These are phyloP conservation scores for Drosophila rhopaloa DNA, from an alignment of 1,140 invertebrate genomes.

Conservation along the genomic window DNA sequence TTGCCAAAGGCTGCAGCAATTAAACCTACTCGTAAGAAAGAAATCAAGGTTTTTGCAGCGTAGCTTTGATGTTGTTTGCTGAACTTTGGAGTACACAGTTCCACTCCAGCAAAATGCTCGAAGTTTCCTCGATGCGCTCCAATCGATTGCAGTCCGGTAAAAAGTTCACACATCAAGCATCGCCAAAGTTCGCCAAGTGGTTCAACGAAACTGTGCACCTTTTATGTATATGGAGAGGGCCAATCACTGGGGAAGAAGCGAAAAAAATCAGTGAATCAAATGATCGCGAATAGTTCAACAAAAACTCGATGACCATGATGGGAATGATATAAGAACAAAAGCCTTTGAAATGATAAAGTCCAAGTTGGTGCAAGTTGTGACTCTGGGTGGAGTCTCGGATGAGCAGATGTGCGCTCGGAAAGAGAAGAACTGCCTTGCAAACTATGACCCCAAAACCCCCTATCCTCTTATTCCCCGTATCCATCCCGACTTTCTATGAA, in stretches of 20 bases:
- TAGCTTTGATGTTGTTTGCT: slow-evolving; percentile 39
- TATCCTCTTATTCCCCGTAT: background rate
- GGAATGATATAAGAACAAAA: slow-evolving; percentile 45
- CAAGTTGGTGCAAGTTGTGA: slow-evolving; percentile 8
- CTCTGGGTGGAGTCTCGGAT: slow-evolving; percentile 18
- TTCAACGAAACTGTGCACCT: slow-evolving; percentile 6
- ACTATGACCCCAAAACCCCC: slow-evolving; percentile 38
- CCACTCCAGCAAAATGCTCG: slow-evolving; percentile 26
- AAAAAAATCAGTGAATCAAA: slow-evolving; percentile 3
- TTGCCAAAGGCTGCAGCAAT: background rate
- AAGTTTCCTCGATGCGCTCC: slow-evolving; percentile 28
- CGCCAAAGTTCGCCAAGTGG: slow-evolving; percentile 50
- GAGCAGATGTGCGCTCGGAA: slow-evolving; percentile 34
- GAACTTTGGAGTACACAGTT: slow-evolving; percentile 38
- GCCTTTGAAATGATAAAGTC: slow-evolving; percentile 45
- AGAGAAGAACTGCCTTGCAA: slow-evolving; percentile 12
- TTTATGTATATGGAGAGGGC: background rate
- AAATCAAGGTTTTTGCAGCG: slow-evolving; percentile 23
- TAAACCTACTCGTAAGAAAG: background rate
- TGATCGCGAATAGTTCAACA: slow-evolving; percentile 20
- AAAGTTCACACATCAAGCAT: slow-evolving; percentile 56
- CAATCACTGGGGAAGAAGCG: background rate
- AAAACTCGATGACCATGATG: slow-evolving; percentile 28
- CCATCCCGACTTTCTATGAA: slow-evolving; percentile 2
- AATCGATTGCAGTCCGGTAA: slow-evolving; percentile 43